Conservation (phyloP, 2,888 invertebrate genomes). For the Halocaridina rubra region DNA sequence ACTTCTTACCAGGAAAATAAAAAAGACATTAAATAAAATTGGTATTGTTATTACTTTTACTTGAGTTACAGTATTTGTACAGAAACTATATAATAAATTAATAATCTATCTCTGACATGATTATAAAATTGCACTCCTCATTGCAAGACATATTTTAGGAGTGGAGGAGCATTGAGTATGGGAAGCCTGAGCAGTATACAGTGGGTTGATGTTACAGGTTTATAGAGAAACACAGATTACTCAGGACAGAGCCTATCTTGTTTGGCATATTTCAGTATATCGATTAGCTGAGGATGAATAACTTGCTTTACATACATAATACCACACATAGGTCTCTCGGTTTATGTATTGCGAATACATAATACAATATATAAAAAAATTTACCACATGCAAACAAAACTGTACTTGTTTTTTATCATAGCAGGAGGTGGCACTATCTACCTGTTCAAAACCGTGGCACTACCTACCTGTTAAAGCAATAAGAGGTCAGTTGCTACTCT, state of each 20-base stretch:
- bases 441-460: too few species aligned
- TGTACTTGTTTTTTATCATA: too few species aligned
- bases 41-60: slow-evolving; percentile 54
- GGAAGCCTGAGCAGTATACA: slow-evolving; percentile 20
- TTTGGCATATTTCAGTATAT: too few species aligned
- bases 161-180: slow-evolving; percentile 26
- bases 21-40: slow-evolving; percentile 29
- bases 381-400: too few species aligned
- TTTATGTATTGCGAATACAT: too few species aligned
- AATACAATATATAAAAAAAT: too few species aligned
- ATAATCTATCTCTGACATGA: slow-evolving; percentile 29
- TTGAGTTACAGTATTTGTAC: slow-evolving; percentile 60
- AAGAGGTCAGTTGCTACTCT: too few species aligned
- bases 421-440: too few species aligned
- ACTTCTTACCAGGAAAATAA: neutral
- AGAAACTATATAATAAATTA: slow-evolving; percentile 61
- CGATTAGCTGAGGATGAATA: too few species aligned
- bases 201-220: neutral
- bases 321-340: too few species aligned
- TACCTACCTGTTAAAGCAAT: too few species aligned
- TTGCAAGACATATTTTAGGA: neutral
- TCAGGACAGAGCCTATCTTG: neutral
- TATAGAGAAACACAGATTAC: neutral
- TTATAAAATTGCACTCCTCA: slow-evolving; percentile 51
- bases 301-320: too few species aligned